A percentile compares a stretch with the other conserved stretches of the same genome.
These are phyloP conservation scores for Myotis vivesi DNA, from an alignment of 2,797 vertebrate species.

Conservation along the genomic window DNA sequence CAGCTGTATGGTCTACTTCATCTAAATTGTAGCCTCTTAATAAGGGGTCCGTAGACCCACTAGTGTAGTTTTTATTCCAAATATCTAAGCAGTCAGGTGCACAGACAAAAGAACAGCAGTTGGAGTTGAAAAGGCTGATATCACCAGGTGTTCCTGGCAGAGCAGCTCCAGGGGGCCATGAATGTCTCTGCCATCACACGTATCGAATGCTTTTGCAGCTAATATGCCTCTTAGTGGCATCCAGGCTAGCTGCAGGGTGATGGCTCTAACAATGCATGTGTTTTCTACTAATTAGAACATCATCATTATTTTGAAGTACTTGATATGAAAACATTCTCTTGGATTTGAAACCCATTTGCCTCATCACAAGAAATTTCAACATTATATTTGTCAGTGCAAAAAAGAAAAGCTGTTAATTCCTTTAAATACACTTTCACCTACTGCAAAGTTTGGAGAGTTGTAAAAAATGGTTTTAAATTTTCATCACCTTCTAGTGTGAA, in stretches of 20 bases:
- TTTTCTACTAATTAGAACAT: slow-evolving; percentile 65
- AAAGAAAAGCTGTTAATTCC: slow-evolving; percentile 32
- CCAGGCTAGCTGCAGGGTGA: slow-evolving; percentile 30
- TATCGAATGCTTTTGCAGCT: neutral
- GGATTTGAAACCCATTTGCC: slow-evolving; percentile 60
- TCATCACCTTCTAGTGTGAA: slow-evolving; percentile 23
- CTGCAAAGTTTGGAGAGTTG: neutral
- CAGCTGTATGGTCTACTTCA: neutral
- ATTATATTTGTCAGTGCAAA: slow-evolving; percentile 48
- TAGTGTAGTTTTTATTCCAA: neutral
- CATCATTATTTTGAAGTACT: slow-evolving; percentile 68
- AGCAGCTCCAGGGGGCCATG: neutral
- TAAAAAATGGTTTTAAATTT: slow-evolving; percentile 50
- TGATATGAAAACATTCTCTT: slow-evolving; percentile 66
- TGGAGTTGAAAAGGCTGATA: neutral
- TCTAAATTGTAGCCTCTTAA: neutral
- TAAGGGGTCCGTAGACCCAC: neutral
- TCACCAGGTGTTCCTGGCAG: neutral
- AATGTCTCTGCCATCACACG: neutral
- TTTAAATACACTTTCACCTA: slow-evolving; percentile 31
- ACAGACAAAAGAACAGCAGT: neutral
- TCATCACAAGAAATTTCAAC: slow-evolving; percentile 58
- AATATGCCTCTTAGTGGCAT: slow-evolving; percentile 4
- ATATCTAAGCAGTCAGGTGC: neutral
- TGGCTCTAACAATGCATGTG: slow-evolving; percentile 51